These are phyloP conservation scores for Trichogramma pretiosum DNA, from an alignment of 1,140 invertebrate genomes.

Conservation along the genomic window DNA sequence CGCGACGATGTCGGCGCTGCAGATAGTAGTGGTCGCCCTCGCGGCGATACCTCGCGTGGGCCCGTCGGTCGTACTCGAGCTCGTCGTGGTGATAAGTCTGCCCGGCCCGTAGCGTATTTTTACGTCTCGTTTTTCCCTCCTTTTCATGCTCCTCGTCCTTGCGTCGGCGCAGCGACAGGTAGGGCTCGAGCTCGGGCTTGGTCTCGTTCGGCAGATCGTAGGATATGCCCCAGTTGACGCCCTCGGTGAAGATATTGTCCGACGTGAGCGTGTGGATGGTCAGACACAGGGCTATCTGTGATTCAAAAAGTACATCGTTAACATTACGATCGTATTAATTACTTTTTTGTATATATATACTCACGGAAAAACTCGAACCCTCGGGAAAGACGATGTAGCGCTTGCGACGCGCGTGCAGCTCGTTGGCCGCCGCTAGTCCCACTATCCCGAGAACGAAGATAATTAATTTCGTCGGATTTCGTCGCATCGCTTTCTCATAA, in stretches of 20 bases:
- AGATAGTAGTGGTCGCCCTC: constrained; percentile 37
- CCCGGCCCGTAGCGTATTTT: constrained; percentile 17
- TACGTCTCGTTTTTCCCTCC: background rate
- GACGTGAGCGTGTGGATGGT: constrained; percentile 48
- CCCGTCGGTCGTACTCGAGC: constrained; percentile 18
- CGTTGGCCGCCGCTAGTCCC: no score
- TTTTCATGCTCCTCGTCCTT: background rate
- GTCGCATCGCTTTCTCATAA: background rate
- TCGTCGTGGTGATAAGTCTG: constrained; percentile 26
- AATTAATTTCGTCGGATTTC: background rate
- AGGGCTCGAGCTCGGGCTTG: constrained; percentile 48
- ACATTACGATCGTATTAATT: background rate
- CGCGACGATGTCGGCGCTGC: constrained; percentile 48
- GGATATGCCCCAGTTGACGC: constrained; percentile 65
- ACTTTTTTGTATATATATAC: constrained; percentile 30
- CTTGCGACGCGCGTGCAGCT: constrained; percentile 56
- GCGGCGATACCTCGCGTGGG: constrained; percentile 26
- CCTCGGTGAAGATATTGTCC: constrained; percentile 55
- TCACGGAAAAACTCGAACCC: constrained; percentile 65
- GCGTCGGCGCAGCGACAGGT: constrained; percentile 28
- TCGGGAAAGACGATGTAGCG: constrained; percentile 70
- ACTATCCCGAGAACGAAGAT: constrained; percentile 33
- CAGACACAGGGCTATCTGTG: constrained; percentile 51
- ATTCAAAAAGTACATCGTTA: background rate
- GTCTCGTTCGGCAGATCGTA: constrained; percentile 65